Conservation (phyloP, 2,888 invertebrate species). For the Hydrotaea cyrtoneurina region DNA sequence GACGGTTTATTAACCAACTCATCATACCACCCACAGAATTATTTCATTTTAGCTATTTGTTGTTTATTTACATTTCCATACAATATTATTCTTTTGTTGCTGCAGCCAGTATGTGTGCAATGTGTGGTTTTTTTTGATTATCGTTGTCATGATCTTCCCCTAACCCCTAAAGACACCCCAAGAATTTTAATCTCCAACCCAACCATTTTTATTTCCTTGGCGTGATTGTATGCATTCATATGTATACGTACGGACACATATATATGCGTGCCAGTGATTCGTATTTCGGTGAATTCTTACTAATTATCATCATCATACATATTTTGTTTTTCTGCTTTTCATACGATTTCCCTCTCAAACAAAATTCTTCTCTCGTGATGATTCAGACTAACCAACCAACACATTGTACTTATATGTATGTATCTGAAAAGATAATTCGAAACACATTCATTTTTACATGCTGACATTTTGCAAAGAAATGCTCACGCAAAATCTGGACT, state of each 20-base stretch:
- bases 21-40: background rate
- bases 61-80: constrained; percentile 45
- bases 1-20: background rate
- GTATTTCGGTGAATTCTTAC: constrained; percentile 49
- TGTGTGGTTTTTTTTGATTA: constrained; percentile 29
- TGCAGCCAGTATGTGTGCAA: background rate
- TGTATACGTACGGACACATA: background rate
- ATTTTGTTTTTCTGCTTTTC: constrained; percentile 26
- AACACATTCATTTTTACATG: background rate
- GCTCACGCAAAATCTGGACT: too few species aligned
- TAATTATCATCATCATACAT: constrained; percentile 33
- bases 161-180: background rate
- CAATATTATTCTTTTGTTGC: background rate
- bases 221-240: constrained; percentile 19
- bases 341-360: constrained; percentile 31
- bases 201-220: constrained; percentile 9
- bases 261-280: constrained; percentile 2
- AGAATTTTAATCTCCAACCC: constrained; percentile 38
- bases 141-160: constrained; percentile 3
- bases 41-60: constrained; percentile 5
- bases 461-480: background rate
- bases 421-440: background rate
- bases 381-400: constrained; percentile 40
- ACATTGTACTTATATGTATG: background rate
- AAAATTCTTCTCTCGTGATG: constrained; percentile 46